Conservation (phyloP, 2,113 vertebrate species). For the Danio rerio region GRCz12tu NC_133182.1:45139001-45139500, state of each 20-base stretch:
- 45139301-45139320: constrained; percentile 39
- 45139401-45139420: too few species aligned
- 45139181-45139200: constrained; percentile 14
- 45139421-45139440: too few species aligned
- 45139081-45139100: constrained; percentile 22
- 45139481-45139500: too few species aligned
- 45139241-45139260: constrained; percentile 38
- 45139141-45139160: neutral
- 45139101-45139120: neutral
- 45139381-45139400: too few species aligned
- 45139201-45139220: constrained; percentile 32
- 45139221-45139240: constrained; percentile 56
- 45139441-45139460: too few species aligned
- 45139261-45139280: constrained; percentile 40
- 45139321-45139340: constrained; percentile 10
- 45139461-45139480: too few species aligned
- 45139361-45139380: too few species aligned
- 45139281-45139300: constrained; percentile 53
- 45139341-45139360: neutral
- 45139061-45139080: constrained; percentile 14
- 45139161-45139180: neutral
- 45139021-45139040: constrained; percentile 15
- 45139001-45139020: constrained; percentile 1
- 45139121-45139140: constrained; percentile 1
- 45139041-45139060: constrained; percentile 25